phyloP scores from a whole-genome alignment of 2,113 vertebrate genomes.

The Leucoraja erinaceus region DNA sequence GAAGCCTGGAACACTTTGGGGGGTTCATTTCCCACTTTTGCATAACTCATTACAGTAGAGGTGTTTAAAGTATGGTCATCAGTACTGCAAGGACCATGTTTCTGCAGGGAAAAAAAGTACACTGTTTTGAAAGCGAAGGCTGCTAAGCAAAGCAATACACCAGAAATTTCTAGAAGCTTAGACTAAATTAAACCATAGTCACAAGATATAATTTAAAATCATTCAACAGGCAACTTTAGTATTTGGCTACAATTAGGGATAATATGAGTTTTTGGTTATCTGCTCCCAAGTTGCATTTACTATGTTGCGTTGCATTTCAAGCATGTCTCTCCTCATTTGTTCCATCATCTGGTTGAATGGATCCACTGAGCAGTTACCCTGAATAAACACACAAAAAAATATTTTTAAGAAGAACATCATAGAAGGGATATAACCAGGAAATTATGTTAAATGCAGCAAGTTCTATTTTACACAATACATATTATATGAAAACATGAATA shows the following conservation, averaged over 20 bases:
- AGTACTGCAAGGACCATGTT: slow-evolving; percentile 60
- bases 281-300: slow-evolving; percentile 60
- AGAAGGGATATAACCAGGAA: not conserved
- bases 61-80: slow-evolving; percentile 75
- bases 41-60: slow-evolving; percentile 85
- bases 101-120: slow-evolving; percentile 54
- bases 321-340: slow-evolving; percentile 72
- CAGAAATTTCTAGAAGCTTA: not conserved
- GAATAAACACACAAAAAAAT: not conserved
- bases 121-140: not conserved
- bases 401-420: not conserved
- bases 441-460: not conserved
- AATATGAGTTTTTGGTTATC: not conserved
- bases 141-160: not conserved
- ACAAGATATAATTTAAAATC: not conserved
- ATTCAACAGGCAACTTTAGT: not conserved
- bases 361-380: slow-evolving; percentile 59
- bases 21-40: slow-evolving; percentile 76
- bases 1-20: slow-evolving; percentile 84
- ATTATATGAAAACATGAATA: slow-evolving; percentile 38
- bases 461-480: not conserved
- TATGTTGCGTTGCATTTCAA: slow-evolving; percentile 68
- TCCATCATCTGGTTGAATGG: slow-evolving; percentile 75
- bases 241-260: not conserved
- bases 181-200: not conserved